phyloP scores from a whole-genome alignment of 2,113 vertebrate species.

The Sphyrna mokarran region DNA sequence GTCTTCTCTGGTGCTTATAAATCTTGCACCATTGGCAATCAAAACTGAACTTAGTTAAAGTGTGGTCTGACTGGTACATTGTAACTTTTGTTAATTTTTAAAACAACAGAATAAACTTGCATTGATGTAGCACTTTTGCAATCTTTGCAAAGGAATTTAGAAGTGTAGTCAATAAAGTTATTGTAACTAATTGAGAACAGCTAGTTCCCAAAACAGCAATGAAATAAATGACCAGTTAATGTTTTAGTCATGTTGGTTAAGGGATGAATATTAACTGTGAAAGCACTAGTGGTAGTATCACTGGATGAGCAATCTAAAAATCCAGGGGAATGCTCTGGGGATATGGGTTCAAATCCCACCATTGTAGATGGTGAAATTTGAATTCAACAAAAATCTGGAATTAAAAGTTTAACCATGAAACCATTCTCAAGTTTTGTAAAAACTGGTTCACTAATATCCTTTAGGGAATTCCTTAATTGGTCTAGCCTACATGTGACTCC shows the following conservation, averaged over 20 bases:
- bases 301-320: too few species aligned
- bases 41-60: neutral
- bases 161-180: neutral
- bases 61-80: neutral
- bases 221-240: neutral
- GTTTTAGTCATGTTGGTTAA: neutral
- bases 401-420: too few species aligned
- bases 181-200: neutral
- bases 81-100: neutral
- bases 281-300: neutral
- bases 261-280: neutral
- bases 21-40: neutral
- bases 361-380: too few species aligned
- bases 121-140: neutral
- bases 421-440: too few species aligned
- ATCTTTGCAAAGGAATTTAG: neutral
- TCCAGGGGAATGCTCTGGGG: too few species aligned
- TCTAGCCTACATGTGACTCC: too few species aligned
- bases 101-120: neutral
- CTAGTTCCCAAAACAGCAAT: neutral
- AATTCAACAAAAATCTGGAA: too few species aligned
- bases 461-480: too few species aligned
- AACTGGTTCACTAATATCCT: too few species aligned
- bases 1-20: neutral
- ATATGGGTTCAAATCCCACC: too few species aligned